Base-by-base conservation (phyloP, 2,797 vertebrate genomes). In the Micrastur ruficollis region DNA sequence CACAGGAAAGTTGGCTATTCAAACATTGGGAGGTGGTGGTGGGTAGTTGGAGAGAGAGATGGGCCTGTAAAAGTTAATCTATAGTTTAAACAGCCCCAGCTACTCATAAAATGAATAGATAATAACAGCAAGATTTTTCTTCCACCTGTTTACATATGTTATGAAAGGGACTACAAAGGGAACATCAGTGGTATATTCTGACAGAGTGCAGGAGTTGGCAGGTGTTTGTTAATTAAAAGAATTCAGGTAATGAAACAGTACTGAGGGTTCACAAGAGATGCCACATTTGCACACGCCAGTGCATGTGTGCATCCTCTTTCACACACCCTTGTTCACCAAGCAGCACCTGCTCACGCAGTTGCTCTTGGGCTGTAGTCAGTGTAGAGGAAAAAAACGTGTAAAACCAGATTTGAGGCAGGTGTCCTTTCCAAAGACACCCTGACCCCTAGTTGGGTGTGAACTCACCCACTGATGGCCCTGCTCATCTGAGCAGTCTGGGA, bases 241-340 rank as follows among this genome's bases (percentile, higher is more conserved):
- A 97, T 97, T 96, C 97, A 97, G 97, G 98, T 98, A 98, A 98
- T 98, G 97, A 98, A 98, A 98, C 98, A 97, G 97, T 98, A 98
- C 98, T 40, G 5, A 79, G 81, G 67, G 93, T 90, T 97, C 82
- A 78, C 62, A 19, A 86, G 78, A 94, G 94, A 52, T 82, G 98
- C 81, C 98, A 98, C 97, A 98, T 97, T 97, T 98, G 97, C 95
- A 94, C 92, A 86, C 79, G 25, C 93, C 96, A 81, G 84, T 16
- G 6, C 70, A 52, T 3, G 5, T 59, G 71, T 70, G 47, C 71
- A 34, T 87, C 52, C 20, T 67, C 31, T 81, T 78, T 78, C 81
- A 61, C 46, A 53, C 19, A 9, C 44, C 82, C 81, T 53, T 17
- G 61, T 93, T 98, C 90, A 96, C 97, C 97, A 96, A 96, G 82